These are phyloP conservation scores for Centruroides sculpturatus DNA, from an alignment of 1,140 invertebrate species.

Conservation along the genomic window DNA sequence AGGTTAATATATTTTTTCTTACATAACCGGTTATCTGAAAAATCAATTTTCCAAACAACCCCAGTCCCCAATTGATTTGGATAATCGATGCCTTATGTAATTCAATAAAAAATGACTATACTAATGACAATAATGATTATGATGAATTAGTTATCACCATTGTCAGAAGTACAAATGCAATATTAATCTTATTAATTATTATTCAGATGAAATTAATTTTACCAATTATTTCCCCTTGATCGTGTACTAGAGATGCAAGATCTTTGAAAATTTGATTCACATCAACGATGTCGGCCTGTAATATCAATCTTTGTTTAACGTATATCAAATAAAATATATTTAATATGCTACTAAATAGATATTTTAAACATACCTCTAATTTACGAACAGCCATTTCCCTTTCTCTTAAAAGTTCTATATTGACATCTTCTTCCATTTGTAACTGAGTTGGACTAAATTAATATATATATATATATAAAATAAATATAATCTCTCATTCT, in stretches of 20 bases:
- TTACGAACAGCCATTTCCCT: conserved; percentile 77
- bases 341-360: background rate
- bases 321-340: background rate
- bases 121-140: background rate
- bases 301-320: conserved; percentile 5
- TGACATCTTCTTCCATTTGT: conserved; percentile 68
- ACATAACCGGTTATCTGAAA: no score
- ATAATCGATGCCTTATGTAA: no score
- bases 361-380: conserved; percentile 52
- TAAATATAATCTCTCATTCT: no score
- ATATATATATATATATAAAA: background rate
- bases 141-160: background rate
- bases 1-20: no score
- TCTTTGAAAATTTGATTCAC: conserved; percentile 99
- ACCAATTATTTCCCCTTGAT: conserved; percentile 84
- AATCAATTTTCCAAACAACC: no score
- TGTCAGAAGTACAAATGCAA: background rate
- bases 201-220: conserved; percentile 13
- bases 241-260: conserved; percentile 85
- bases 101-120: no score
- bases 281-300: conserved; percentile 80
- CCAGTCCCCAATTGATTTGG: no score
- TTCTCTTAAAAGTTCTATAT: conserved; percentile 70
- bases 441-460: conserved; percentile 30
- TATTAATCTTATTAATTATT: background rate